Evolutionary conservation across 2,797 vertebrate genomes (phyloP), one percentile per base, ranked within the genome.

Genomic region (Hypotaenidia okinawae): DNA sequence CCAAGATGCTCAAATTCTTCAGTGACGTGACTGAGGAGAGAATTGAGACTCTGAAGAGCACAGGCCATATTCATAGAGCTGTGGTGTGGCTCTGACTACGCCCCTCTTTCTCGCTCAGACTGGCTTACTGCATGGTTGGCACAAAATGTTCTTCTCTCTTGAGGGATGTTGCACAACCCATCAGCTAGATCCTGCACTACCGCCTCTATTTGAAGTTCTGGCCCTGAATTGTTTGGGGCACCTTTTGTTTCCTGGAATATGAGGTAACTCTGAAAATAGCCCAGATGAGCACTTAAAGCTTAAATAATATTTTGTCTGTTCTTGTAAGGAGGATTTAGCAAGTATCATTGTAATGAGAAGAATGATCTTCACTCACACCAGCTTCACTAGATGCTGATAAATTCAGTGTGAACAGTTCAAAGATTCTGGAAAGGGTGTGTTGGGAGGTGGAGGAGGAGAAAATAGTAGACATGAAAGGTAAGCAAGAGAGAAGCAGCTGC

Each of bases 21-120:
- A 22, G 22, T 25, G 43, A 63, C 18, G 58, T 58, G 33, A 37
- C 3, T 12, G 28, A 54, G 16, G 37, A 73, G 4, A 43, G 4
- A 54, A 30, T 3, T 0, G 2, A 68, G 30, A 52, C 13, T n/a
- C 16, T 0, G 1, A 72, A 72, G 12, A 90, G 33, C 14, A 17
- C 9, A 30, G 52, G 11, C 3, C 15, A 2, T 43, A 30, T 49
- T 59, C 17, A 54, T 25, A 64, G 55, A n/a, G 4, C 23, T 66
- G 14, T 10, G 23, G 5, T 1, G 1, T 62, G 66, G 8, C 16
- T 66, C 33, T 49, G 41, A 9, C 39, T 47, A 5, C 21, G 7
- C 8, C 12, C 11, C 10, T 32, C 35, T 18, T 52, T 25, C 30
- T 73, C 41, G 21, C 32, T 41, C 61, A 23, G 15, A 33, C 32